Base-by-base conservation (phyloP, 2,113 vertebrate species). In the Glaucomys volans region DNA sequence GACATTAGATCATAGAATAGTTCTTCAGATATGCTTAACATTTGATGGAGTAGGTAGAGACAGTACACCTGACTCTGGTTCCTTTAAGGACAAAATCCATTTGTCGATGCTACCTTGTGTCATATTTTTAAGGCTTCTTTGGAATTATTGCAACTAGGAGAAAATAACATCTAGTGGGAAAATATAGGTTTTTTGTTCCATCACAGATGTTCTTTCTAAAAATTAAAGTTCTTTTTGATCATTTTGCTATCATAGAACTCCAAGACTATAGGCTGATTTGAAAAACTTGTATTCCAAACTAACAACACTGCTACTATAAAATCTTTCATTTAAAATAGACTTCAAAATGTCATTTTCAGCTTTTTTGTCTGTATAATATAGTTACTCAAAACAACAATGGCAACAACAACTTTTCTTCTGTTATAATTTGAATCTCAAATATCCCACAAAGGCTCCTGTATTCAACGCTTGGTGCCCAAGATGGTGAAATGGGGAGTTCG, bases 151-250 rank as follows among this genome's bases (percentile, higher is more conserved):
- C 37, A 86, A 88, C 59, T 62, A 84, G 80, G 80, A 93, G 12
- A 80, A 86, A 74, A 79, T 5, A 64, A 47, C 52, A 62, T 26
- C 16, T 42, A 91, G 37, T 28, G 14, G 50, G 69, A 76, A 76
- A 37, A 42, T 42, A 64, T 3, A 16, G 54, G 5, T 20, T 52
- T 32, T 97, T 76, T 95, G 24, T 96, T 97, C 95, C 75, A 66
- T 6, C 86, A 57, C 82, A 57, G 82, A 84, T 64, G 5, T 44
- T 92, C 35, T 42, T 88, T 62, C 62, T 86, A 82, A 88, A 88
- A 95, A 59, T 57, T 0, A 59, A 52, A 6, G 32, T 40, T 66
- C 1, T 57, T 82, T 72, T 57, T 52, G 11, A 26, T 92, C 22
- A 57, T 69, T 94, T 28, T 87, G 40, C 50, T 44, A 74, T 74